Evolutionary conservation across 2,888 invertebrate species (phyloP).

Genomic region (Andrena fulva): DNA sequence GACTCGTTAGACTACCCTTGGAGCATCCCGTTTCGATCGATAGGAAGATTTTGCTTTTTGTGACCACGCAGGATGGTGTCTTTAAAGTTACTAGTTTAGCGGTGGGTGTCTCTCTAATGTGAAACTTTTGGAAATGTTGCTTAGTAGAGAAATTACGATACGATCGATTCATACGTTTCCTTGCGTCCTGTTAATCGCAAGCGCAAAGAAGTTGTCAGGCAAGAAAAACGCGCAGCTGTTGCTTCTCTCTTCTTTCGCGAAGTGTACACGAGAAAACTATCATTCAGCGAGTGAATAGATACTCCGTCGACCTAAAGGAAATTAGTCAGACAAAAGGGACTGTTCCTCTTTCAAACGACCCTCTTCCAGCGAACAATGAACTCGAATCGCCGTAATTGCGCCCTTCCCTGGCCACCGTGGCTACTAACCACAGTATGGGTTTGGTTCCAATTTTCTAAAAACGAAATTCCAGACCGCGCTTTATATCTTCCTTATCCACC

Average conservation of each 20-base stretch:
- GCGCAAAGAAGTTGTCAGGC: neutral
- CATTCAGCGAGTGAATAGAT: conserved; percentile 9
- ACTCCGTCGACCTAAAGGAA: conserved; percentile 28
- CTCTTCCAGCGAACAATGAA: conserved; percentile 18
- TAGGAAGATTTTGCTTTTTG: neutral
- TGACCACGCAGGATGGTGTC: no score
- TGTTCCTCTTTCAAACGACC: conserved; percentile 18
- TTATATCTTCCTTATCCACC: neutral
- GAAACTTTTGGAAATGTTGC: neutral
- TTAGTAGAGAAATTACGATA: neutral
- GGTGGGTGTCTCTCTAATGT: no score
- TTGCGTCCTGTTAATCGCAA: neutral
- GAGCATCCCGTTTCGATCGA: neutral
- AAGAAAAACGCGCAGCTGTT: neutral
- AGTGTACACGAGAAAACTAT: neutral
- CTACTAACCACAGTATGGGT: neutral
- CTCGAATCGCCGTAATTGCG: conserved; percentile 34
- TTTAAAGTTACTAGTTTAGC: neutral
- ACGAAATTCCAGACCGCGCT: conserved; percentile 5
- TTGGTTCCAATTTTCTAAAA: neutral
- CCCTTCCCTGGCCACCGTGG: neutral
- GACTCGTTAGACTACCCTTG: neutral
- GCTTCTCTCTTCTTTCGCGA: neutral
- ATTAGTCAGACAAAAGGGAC: conserved; percentile 42
- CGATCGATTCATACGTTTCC: neutral